Evolutionary conservation across 2,797 vertebrate genomes (phyloP).

Genomic region (Garrulus glandarius): DNA sequence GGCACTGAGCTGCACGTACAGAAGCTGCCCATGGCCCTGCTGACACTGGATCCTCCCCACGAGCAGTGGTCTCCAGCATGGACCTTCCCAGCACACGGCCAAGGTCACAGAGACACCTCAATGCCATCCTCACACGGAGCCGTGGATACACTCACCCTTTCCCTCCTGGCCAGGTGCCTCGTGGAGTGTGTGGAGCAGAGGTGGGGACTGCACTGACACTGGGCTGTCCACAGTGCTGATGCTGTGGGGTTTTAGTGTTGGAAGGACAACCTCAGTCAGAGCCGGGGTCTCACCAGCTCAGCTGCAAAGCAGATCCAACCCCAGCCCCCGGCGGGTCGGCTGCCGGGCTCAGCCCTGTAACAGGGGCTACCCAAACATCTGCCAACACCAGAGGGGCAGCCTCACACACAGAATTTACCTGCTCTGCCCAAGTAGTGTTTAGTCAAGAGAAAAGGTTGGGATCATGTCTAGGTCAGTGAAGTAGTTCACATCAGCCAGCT

Average conservation of each 20-base stretch:
- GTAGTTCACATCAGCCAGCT: not conserved
- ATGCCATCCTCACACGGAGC: accelerated
- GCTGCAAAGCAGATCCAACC: not conserved
- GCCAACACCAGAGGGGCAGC: not conserved
- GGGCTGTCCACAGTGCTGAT: accelerated
- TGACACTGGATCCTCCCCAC: not conserved
- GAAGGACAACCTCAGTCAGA: not conserved
- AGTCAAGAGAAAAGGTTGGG: not conserved
- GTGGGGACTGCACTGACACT: not conserved
- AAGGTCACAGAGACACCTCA: not conserved
- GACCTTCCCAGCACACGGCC: not conserved
- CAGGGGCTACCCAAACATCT: not conserved
- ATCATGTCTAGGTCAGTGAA: not conserved
- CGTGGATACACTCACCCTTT: accelerated
- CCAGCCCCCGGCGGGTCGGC: not conserved
- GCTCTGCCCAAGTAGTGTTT: not conserved
- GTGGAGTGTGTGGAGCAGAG: accelerated
- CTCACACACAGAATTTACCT: not conserved
- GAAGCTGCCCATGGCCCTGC: not conserved
- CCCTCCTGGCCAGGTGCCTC: accelerated
- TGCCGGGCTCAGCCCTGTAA: not conserved
- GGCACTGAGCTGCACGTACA: not conserved
- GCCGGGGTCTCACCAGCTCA: not conserved
- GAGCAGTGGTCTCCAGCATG: not conserved
- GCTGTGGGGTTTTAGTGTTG: not conserved